These are phyloP conservation scores for Bombus soroeensis DNA, from an alignment of 1,140 invertebrate species.

Conservation along the genomic window DNA sequence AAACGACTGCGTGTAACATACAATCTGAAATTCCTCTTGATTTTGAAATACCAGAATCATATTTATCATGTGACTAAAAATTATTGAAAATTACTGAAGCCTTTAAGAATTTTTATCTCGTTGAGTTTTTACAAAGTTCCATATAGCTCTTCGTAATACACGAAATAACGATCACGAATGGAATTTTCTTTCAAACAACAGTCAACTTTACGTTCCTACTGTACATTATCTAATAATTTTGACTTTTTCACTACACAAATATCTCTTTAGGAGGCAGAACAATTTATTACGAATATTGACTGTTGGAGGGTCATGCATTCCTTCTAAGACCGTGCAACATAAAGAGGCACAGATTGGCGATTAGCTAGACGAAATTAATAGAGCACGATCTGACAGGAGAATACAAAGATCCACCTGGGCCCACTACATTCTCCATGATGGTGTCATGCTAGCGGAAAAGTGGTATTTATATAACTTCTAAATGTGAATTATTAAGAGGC, in stretches of 20 bases:
- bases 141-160: no score
- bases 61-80: no score
- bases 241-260: no score
- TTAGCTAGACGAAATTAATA: constrained; percentile 79
- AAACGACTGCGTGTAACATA: no score
- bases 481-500: constrained; percentile 56
- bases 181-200: no score
- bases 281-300: constrained; percentile 61
- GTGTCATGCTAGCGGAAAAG: constrained; percentile 18
- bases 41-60: no score
- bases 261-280: constrained; percentile 8
- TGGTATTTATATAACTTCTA: constrained; percentile 63
- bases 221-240: neutral
- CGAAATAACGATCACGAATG: no score
- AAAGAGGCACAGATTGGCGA: constrained; percentile 77
- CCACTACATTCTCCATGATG: constrained; percentile 9
- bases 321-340: constrained; percentile 65
- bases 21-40: no score
- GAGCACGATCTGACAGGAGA: constrained; percentile 71
- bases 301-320: constrained; percentile 54
- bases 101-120: no score
- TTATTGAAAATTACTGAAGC: no score
- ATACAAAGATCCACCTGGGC: constrained; percentile 71
- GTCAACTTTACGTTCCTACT: no score
- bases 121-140: no score